Evolutionary conservation across 2,113 vertebrate genomes (phyloP), one percentile per base, ranked within the genome.

Genomic region (Peromyscus polionotus): DNA sequence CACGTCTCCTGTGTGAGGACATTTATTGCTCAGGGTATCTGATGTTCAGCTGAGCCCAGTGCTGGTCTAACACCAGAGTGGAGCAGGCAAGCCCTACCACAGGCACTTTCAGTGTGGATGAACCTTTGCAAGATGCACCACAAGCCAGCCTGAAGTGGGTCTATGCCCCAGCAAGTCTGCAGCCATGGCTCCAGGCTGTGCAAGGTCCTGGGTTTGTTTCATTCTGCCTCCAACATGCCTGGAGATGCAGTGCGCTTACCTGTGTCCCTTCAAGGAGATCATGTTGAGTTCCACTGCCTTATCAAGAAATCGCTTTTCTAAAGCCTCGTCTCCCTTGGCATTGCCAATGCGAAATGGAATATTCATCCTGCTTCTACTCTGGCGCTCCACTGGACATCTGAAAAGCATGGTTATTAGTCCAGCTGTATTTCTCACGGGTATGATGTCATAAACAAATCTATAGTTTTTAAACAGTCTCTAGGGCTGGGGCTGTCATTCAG

Each of bases 181-280:
- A 20, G 48, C 9, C 10, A 13, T 10, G 4, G 48, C 61, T 48
- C 42, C 45, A 51, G 45, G 63, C 65, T 36, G 42, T 67, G 61
- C 28, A 85, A 65, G 39, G 39, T 45, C 39, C 61, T 67, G 59
- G 28, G 3, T 86, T 63, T 63, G 39, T 42, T 67, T 67, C 83
- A 33, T 65, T 51, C 54, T 86, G 45, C 28, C 26, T 36, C n/a
- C 33, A 16, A 5, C 4, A 8, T 51, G 48, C 45, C 51, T 54
- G n/a, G 33, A 28, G 26, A 17, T 3, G 28, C 31, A 22, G 39
- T 36, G 11, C 6, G 91, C 98, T 93, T 96, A 99, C 99, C 99
- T 98, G 98, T 99, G 99, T 84, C 99, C 99, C 98, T 99, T 99
- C 96, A 99, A 98, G 42, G 99, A 99, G 81, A 99, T 98, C 99